Base-by-base conservation (phyloP, 2,888 invertebrate species). In the Dryococelus australis region DNA sequence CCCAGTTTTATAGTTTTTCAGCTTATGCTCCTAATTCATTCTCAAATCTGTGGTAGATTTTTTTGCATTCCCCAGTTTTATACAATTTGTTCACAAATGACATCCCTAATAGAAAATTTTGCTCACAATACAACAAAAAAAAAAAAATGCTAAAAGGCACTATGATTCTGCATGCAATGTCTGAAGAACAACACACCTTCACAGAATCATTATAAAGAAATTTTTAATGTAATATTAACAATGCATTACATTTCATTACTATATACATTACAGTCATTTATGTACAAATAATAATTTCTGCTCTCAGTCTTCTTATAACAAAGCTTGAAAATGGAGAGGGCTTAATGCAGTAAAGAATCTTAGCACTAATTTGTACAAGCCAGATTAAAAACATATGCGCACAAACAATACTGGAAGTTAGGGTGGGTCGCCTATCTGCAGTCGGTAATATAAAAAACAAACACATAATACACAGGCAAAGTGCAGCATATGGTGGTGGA, bases 321-420 rank as follows among this genome's bases (percentile, higher is more conserved):
- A 87, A 88, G 88, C 89, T 80, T 88, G 86, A 85, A 88, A 84
- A 81, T 86, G 88, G 88, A 87, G 85, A 84, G 83, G 83, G 85
- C 85, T 87, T 78, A 83, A 85, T 83, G 85, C 35, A 78, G 78
- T 86, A 87, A 83, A 86, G 86, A 88, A 86, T 87, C 89, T 89
- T 89, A 89, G 88, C 87, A 86, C 88, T 89, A 89, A 88, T 89
- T 89, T 89, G 89, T 89, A 89, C 89, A 89, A 88, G 88, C 88
- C 88, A 87, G 87, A 88, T 88, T 87, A 79, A 87, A 87, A 87
- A 84, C 87, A 88, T 86, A 85, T 88, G 87, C 89, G 86, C 87
- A 88, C 88, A 89, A 89, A 88, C 89, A 89, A 88, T 89, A 88
- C 88, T 88, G 88, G 87, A 89, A 87, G 86, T 35, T 86, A 87